A percentile compares a stretch with the other conserved stretches of the same genome.
These are phyloP conservation scores for Aegithalos caudatus DNA, from an alignment of 2,113 vertebrate genomes.

Conservation along the genomic window DNA sequence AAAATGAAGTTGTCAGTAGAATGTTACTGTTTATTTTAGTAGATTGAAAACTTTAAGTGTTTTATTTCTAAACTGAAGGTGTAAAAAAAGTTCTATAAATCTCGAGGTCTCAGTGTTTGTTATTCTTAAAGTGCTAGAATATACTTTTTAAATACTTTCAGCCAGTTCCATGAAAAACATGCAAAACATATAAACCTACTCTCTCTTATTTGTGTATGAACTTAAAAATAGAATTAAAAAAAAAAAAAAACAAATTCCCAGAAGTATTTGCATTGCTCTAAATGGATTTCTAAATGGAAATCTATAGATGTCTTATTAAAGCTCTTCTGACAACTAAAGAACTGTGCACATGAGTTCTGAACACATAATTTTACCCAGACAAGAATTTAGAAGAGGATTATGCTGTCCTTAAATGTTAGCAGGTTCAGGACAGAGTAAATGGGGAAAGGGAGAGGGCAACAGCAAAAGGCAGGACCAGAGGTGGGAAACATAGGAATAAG, in stretches of 20 bases:
- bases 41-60: background rate
- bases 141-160: background rate
- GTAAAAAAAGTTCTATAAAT: background rate
- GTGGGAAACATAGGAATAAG: background rate
- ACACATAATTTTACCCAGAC: background rate
- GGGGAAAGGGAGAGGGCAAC: background rate
- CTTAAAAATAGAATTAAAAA: too few relatives aligned
- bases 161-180: background rate
- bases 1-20: background rate
- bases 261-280: background rate
- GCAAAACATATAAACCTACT: background rate
- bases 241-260: background rate
- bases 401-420: background rate
- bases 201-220: background rate
- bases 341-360: rapidly evolving
- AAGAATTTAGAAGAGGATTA: background rate
- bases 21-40: background rate
- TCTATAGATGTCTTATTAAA: background rate
- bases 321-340: background rate
- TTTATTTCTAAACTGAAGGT: background rate
- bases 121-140: background rate
- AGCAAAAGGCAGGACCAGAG: background rate
- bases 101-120: background rate
- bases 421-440: background rate
- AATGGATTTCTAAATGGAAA: background rate